These are phyloP conservation scores for Hydrozoanthus tunicans DNA, from an alignment of 64 coral and sea anemone species.

Conservation along the genomic window DNA sequence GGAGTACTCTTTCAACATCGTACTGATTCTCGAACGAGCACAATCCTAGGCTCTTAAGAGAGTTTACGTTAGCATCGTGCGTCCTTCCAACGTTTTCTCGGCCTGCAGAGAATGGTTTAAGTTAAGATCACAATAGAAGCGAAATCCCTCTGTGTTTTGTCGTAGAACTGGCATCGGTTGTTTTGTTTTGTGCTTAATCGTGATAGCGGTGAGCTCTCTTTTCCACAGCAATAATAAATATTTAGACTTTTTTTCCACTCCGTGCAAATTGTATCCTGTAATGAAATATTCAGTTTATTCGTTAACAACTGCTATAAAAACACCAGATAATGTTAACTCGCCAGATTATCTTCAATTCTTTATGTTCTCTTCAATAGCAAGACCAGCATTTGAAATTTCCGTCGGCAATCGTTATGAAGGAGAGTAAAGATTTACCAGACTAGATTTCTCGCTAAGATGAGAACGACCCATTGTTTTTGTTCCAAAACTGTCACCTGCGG, in stretches of 20 bases:
- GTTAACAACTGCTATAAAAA: background rate
- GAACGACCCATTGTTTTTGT: background rate
- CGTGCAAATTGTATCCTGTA: background rate
- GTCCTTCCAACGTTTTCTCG: background rate
- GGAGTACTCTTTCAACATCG: background rate
- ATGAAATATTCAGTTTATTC: background rate
- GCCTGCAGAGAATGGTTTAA: background rate
- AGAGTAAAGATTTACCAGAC: background rate
- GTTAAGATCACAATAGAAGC: background rate
- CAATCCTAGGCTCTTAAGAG: background rate
- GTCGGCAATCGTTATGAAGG: background rate
- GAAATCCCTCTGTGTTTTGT: background rate
- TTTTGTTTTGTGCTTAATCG: background rate
- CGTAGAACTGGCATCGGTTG: background rate
- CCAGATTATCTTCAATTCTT: too few relatives aligned
- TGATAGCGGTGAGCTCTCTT: background rate
- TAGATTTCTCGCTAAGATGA: background rate
- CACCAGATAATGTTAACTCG: background rate
- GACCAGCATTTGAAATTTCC: background rate
- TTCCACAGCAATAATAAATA: background rate
- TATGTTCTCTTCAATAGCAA: too few relatives aligned
- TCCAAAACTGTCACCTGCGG: constrained; percentile 23
- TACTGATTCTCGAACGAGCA: background rate
- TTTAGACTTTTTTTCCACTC: constrained; percentile 12
- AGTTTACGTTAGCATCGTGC: background rate